Base-by-base conservation (phyloP, 2,888 invertebrate genomes). In the Formica aserva region DNA sequence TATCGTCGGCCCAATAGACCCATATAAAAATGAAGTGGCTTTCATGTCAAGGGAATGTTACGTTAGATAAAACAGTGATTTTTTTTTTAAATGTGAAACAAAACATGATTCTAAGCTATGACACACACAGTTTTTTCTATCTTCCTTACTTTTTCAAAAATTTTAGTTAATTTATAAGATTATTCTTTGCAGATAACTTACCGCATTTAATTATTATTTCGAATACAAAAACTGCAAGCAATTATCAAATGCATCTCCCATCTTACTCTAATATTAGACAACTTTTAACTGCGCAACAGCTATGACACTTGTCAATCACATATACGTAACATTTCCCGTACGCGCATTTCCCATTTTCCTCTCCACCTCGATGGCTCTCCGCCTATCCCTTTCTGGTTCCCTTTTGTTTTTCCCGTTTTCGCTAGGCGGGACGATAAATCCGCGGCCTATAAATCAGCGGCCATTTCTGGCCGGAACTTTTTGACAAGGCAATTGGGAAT, bases 401-500 rank as follows among this genome's bases (percentile, higher is more conserved):
- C 57, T 87, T 90, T 88, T 91, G 91, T 91, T 89, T 90, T 87
- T 89, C 86, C 82, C 71, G 52, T 52, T 83, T 87, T 88, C 83
- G 60, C 85, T 85, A 85, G 85, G 76, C 88, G 90, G 52, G 11
- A 82, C 87, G 87, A 91, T 91, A 92, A 92, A 92, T 92, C 89
- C 91, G 86, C 89, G 88, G 85, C 88, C 90, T 86, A 92, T 93
- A 93, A 94, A 93, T 93, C 93, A 93, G 91, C 88, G 84, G 89
- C 89, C 92, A 92, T 93, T 93, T 93, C 93, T 92, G 91, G 91
- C 91, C 91, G 89, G 89, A 93, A 93, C 93, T 93, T 93, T 92
- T 93, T 94, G 93, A 94, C 94, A 94, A 91, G 92, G 91, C 94
- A 92, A 93, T 93, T 93, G 93, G 93, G 93, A 93, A 93, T 94